phyloP scores from a whole-genome alignment of 2,797 vertebrate species.

The Peromyscus attwateri region DNA sequence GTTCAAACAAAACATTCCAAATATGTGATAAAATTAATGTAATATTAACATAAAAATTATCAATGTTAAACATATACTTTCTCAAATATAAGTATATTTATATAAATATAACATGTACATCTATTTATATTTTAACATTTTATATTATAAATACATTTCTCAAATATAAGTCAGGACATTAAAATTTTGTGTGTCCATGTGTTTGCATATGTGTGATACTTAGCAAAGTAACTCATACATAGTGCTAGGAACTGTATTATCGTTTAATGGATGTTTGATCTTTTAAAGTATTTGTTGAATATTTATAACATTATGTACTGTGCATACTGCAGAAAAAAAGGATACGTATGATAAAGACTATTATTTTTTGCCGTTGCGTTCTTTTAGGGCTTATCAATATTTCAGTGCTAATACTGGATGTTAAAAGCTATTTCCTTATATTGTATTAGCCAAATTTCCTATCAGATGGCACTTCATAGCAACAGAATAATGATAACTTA shows the following conservation, averaged over 20 bases:
- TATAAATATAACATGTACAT: neutral
- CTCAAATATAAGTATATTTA: conserved; percentile 11
- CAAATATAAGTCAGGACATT: neutral
- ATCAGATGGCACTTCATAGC: conserved; percentile 55
- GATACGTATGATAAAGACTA: neutral
- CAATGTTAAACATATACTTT: neutral
- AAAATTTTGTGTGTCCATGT: neutral
- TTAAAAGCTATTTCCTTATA: conserved; percentile 63
- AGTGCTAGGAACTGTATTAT: neutral
- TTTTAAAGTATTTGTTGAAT: conserved; percentile 58
- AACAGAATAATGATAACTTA: conserved; percentile 63
- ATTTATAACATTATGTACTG: neutral
- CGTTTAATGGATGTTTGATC: conserved; percentile 2
- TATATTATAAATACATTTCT: neutral
- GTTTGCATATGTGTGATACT: neutral
- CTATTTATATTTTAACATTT: neutral
- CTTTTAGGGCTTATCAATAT: conserved; percentile 70
- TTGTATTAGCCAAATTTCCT: conserved; percentile 62
- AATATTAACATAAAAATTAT: conserved; percentile 18
- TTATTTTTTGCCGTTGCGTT: conserved; percentile 62
- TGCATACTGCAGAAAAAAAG: conserved; percentile 1
- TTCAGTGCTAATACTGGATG: conserved; percentile 46
- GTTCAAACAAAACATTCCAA: neutral
- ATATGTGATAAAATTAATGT: neutral
- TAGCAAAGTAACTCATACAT: neutral